Conservation (phyloP, 1,140 invertebrate genomes). For the Tribolium castaneum region DNA sequence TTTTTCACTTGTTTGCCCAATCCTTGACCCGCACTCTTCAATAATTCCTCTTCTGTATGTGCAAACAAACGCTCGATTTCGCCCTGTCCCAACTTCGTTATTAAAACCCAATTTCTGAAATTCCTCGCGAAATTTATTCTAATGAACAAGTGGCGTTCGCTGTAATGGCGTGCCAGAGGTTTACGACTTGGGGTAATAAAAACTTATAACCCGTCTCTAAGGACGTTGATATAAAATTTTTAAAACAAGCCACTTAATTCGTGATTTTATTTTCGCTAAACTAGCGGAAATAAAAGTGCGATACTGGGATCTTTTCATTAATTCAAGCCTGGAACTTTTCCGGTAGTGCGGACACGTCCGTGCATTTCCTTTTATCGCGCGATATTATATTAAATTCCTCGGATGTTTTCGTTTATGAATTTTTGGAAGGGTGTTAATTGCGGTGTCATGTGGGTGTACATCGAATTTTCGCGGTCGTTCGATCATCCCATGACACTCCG, state of each 20-base stretch:
- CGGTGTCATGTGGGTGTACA: background rate
- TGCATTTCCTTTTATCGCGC: background rate
- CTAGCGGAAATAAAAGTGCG: too few relatives aligned
- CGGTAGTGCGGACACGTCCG: background rate
- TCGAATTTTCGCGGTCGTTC: background rate
- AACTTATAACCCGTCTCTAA: background rate
- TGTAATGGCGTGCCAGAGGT: conserved; percentile 1
- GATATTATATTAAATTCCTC: background rate
- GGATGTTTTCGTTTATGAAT: background rate
- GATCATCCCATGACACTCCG: background rate
- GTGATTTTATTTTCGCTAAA: too few relatives aligned
- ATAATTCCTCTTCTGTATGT: background rate
- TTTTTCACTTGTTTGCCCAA: background rate
- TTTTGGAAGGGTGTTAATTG: background rate
- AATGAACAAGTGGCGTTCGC: conserved; percentile 19
- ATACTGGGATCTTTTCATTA: too few relatives aligned
- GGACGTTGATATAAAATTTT: background rate
- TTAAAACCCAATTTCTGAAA: background rate
- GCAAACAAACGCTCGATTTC: background rate
- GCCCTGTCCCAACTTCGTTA: background rate
- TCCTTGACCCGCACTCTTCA: background rate
- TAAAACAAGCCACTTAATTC: background rate
- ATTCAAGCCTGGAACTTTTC: too few relatives aligned
- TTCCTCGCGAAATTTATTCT: conserved; percentile 13
- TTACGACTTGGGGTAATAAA: background rate